Evolutionary conservation across 2,113 vertebrate species (phyloP).

Genomic region (Labeo rohita): DNA sequence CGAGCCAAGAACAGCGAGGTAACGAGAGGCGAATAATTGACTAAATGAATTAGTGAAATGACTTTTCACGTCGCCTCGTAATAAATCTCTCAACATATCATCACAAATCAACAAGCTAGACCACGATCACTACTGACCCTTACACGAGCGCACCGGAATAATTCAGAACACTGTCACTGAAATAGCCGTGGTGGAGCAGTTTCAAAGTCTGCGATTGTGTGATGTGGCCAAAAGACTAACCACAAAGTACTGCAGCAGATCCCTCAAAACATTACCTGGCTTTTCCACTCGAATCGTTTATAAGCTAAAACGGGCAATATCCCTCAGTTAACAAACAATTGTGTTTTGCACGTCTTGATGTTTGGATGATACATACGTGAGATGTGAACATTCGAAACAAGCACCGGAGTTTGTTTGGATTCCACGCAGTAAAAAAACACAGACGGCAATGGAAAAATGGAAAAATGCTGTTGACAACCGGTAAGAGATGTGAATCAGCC

Average conservation of each 20-base stretch:
- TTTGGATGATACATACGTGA: slow-evolving; percentile 13
- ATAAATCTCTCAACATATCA: slow-evolving; percentile 8
- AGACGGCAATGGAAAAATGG: slow-evolving; percentile 26
- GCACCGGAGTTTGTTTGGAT: slow-evolving; percentile 39
- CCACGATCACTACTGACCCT: slow-evolving; percentile 8
- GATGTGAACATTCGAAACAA: slow-evolving; percentile 37
- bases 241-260: slow-evolving; percentile 69
- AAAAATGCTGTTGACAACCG: slow-evolving; percentile 29
- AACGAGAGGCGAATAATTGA: not conserved
- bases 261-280: slow-evolving; percentile 59
- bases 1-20: slow-evolving; percentile 6
- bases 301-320: slow-evolving; percentile 40
- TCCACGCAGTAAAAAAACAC: not conserved
- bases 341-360: slow-evolving; percentile 8
- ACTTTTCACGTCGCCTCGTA: not conserved
- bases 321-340: slow-evolving; percentile 21
- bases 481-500: slow-evolving; percentile 20
- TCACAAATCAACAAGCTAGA: slow-evolving; percentile 20
- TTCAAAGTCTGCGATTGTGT: slow-evolving; percentile 58
- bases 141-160: slow-evolving; percentile 36
- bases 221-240: slow-evolving; percentile 64
- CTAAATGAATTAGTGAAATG: not conserved
- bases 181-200: slow-evolving; percentile 67
- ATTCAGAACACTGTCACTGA: slow-evolving; percentile 65
- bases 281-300: slow-evolving; percentile 54